phyloP scores from a whole-genome alignment of 2,113 vertebrate genomes.

The Promerops cafer region DNA sequence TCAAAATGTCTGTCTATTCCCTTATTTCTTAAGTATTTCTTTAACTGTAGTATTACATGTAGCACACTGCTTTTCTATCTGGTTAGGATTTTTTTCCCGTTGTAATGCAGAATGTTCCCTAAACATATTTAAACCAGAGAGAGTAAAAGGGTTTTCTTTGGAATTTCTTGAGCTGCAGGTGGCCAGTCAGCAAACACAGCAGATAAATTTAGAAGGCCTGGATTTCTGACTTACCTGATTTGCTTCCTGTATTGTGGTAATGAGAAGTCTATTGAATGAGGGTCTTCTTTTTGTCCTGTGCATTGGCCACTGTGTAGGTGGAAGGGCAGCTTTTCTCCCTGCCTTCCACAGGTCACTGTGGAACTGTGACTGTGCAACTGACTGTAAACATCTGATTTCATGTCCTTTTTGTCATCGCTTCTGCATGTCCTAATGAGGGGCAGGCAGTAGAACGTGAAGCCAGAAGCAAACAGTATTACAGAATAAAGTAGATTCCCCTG shows the following conservation, averaged over 20 bases:
- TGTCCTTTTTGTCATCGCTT: not conserved
- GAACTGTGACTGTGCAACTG: not conserved
- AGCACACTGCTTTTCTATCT: not conserved
- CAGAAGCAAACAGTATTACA: not conserved
- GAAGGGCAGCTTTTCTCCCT: not conserved
- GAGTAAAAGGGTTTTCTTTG: not conserved
- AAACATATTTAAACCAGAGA: not conserved
- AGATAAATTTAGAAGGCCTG: not conserved
- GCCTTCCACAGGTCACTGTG: not conserved
- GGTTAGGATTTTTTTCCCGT: not conserved
- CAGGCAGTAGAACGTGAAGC: not conserved
- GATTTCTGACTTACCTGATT: not conserved
- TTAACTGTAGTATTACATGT: not conserved
- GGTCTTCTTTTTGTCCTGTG: not conserved
- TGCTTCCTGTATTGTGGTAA: not conserved
- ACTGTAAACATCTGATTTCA: not conserved
- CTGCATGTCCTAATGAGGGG: fast-evolving
- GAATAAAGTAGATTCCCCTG: not conserved
- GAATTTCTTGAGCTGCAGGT: not conserved
- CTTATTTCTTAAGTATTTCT: not conserved
- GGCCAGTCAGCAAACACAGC: not conserved
- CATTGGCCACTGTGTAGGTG: not conserved
- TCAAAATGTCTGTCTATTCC: not conserved
- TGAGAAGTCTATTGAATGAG: not conserved
- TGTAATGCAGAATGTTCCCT: not conserved